phyloP scores from a whole-genome alignment of 2,888 invertebrate species.

The Hemicrepidius hirtus region DNA sequence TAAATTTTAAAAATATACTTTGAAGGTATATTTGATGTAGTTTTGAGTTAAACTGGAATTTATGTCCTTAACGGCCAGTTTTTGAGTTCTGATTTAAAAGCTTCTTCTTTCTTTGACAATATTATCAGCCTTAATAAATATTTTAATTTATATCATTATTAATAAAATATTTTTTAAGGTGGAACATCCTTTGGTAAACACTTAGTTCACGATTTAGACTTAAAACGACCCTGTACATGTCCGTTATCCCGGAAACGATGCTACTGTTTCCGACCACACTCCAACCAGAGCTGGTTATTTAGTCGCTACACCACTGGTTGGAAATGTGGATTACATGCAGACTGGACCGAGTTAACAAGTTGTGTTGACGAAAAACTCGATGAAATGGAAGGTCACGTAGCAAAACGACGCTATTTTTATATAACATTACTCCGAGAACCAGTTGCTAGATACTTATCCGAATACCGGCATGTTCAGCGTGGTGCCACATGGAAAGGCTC shows the following conservation, averaged over 20 bases:
- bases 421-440: constrained; percentile 97
- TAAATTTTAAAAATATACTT: too few species aligned
- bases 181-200: constrained; percentile 98
- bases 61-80: too few species aligned
- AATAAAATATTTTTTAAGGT: constrained; percentile 70
- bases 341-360: constrained; percentile 96
- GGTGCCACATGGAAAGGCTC: constrained; percentile 97
- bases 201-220: constrained; percentile 94
- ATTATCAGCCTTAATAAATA: too few species aligned
- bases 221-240: constrained; percentile 95
- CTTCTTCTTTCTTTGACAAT: too few species aligned
- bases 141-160: too few species aligned
- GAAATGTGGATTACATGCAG: constrained; percentile 98
- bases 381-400: constrained; percentile 84
- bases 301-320: constrained; percentile 98
- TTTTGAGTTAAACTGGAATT: too few species aligned
- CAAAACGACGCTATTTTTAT: constrained; percentile 88
- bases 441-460: constrained; percentile 93
- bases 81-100: too few species aligned
- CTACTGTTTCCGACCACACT: constrained; percentile 93
- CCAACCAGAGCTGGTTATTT: constrained; percentile 97
- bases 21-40: too few species aligned
- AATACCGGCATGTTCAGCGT: constrained; percentile 96
- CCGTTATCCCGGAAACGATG: constrained; percentile 91
- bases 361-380: constrained; percentile 95